Base-by-base conservation (phyloP, 2,888 invertebrate species). In the Ormyrus labotus region DNA sequence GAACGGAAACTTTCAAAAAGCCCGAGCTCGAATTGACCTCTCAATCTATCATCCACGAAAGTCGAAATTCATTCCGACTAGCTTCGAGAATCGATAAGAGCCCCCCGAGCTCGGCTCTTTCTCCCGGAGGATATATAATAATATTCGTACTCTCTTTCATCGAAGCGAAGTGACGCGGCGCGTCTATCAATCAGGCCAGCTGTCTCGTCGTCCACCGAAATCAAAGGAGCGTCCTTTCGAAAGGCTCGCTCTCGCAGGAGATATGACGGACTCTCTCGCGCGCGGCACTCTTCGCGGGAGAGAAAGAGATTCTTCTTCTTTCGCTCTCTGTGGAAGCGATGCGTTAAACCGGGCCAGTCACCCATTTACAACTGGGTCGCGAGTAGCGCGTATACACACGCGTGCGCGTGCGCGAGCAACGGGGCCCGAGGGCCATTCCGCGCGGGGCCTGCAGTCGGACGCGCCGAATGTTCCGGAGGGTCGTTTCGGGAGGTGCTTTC, bases 311-410 rank as follows among this genome's bases (percentile, higher is more conserved):
- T 68, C 64, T 73, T n/a, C 64, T 73, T n/a, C 57, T 63, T 10
- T 70, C 57, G 47, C 47, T 58, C 47, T 70, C 34, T 50, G 51
- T 57, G 45, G 64, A 19, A 11, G 57, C 48, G 74, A 57, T 85
- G 85, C 83, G 83, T 84, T 80, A 85, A 89, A 88, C 87, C 87
- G 86, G 89, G 88, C 86, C 89, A 86, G 84, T 89, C 87, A 88
- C 88, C 89, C 87, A 89, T 89, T 89, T 89, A 87, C 85, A 90
- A 89, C 88, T 89, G 87, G 90, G 90, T 89, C 89, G 84, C 47
- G 51, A 10, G 5, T 13, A 0, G 13, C 11, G 11, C 48, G 19
- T 45, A 72, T 10, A 13, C 10, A 13, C 50, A 19, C 13, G 48
- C 9, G 48, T 13, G 57, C 13, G 60, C 5, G 4, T 3, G 34